Base-by-base conservation (phyloP, 2,888 invertebrate genomes). In the Synergus itoensis region DNA sequence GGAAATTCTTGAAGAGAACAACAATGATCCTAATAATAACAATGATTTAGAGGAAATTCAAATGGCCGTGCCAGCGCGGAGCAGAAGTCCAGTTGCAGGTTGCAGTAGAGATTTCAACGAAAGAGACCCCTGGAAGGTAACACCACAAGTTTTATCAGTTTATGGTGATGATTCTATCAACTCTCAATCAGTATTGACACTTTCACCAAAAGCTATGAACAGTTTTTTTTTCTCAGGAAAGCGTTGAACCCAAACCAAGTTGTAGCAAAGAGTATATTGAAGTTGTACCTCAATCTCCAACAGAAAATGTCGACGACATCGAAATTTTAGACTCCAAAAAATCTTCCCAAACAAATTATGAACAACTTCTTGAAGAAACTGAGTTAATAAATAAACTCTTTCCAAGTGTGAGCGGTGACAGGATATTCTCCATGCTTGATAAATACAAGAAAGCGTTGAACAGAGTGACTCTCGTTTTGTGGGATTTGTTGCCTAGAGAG, bases 11-110 rank as follows among this genome's bases (percentile, higher is more conserved):
- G 88, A 89, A 80, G 88, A 87, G 65, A 90, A 89, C 73, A 89
- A 90, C 65, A 89, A 89, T 63, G 89, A 89, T 80, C 87, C 88
- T 0, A 89, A 89, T 73, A 89, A 89, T 78, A 89, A 89, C 76
- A 84, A 87, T 67, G 86, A 86, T 76, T 40, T 69, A 11, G 69
- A 73, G 18, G 69, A 69, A 69, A 40, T 60, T 40, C 78, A 73
- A n/a, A 21, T 60, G 16, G 21, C 43, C 41, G 48, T 53, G 16
- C 53, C 28, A 73, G 9, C 11, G 4, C 53, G 16, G 5, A 53
- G 53, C 4, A 48, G n/a, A 53, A 88, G 84, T 80, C 86, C 87
- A 8, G 78, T 82, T 75, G 87, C 88, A 4, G 88, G 87, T 1
- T 88, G 88, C 57, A 89, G 87, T 80, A 88, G 86, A 78, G 86